A percentile compares a stretch with the other conserved stretches of the same genome.
phyloP scores from a whole-genome alignment of 1,140 invertebrate genomes.

The Cydia amplana region DNA sequence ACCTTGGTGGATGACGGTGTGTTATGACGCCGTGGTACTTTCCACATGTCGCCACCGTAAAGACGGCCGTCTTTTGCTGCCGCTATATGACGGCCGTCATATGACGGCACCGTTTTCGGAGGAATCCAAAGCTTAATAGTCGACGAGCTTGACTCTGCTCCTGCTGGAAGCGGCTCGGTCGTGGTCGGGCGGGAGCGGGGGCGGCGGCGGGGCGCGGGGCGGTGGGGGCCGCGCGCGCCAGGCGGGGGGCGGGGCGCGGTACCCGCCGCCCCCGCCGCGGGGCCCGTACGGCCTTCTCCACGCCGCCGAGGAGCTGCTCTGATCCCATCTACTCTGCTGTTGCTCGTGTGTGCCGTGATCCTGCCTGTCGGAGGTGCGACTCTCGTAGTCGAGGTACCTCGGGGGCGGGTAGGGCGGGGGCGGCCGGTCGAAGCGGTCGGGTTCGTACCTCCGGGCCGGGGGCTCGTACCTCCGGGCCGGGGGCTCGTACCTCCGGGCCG shows the following conservation, averaged over 20 bases:
- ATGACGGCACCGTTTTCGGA: too few relatives aligned
- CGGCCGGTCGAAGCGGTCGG: conserved; percentile 39
- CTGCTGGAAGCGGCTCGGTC: conserved; percentile 24
- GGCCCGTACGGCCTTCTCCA: conserved; percentile 44
- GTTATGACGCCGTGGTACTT: too few relatives aligned
- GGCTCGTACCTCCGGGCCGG: too few relatives aligned
- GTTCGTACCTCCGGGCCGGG: too few relatives aligned
- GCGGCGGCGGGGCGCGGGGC: conserved; percentile 32
- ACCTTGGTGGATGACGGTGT: too few relatives aligned
- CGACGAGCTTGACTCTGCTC: conserved; percentile 67
- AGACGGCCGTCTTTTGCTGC: too few relatives aligned
- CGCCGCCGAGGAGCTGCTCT: conserved; percentile 41
- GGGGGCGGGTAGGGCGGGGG: conserved; percentile 20
- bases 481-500: conserved; percentile 36
- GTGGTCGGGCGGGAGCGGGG: conserved; percentile 33
- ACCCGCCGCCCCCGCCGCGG: conserved; percentile 37
- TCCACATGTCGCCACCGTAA: too few relatives aligned
- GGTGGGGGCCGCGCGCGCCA: conserved; percentile 24
- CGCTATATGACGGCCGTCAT: too few relatives aligned
- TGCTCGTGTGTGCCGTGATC: conserved; percentile 41
- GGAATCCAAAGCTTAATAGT: too few relatives aligned
- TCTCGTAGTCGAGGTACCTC: conserved; percentile 43
- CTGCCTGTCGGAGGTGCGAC: conserved; percentile 33
- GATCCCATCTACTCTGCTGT: conserved; percentile 44
- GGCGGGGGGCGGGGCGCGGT: conserved; percentile 34